Conservation (phyloP, 1,140 invertebrate species). For the Hyposmocoma kahamanoa region DNA sequence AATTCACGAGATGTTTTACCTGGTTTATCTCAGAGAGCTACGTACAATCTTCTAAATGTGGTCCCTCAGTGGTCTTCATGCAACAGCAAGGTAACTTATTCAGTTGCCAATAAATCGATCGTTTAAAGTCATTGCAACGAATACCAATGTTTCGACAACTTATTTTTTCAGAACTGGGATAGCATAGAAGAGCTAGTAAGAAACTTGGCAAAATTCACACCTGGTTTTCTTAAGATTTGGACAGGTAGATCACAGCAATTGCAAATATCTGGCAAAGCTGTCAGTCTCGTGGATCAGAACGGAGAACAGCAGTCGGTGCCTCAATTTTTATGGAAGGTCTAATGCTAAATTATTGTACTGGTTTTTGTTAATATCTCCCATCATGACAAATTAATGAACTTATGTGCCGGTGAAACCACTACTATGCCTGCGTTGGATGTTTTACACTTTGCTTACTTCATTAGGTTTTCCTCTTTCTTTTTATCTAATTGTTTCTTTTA, state of each 20-base stretch:
- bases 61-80: conserved; percentile 58
- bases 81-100: conserved; percentile 23
- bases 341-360: background rate
- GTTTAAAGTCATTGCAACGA: background rate
- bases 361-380: background rate
- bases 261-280: conserved; percentile 1
- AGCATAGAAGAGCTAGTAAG: conserved; percentile 40
- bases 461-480: too few species aligned
- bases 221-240: conserved; percentile 25
- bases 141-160: background rate
- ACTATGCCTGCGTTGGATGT: too few species aligned
- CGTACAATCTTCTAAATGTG: conserved; percentile 44
- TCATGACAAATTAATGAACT: background rate
- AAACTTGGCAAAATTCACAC: conserved; percentile 20
- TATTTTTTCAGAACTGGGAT: conserved; percentile 41
- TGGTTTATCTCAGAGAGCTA: conserved; percentile 32
- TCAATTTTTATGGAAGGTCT: conserved; percentile 53
- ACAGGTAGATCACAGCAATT: conserved; percentile 32
- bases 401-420: background rate
- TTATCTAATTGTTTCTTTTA: background rate
- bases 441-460: too few species aligned
- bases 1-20: conserved; percentile 38
- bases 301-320: conserved; percentile 25
- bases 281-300: conserved; percentile 7
- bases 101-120: too few species aligned